These are phyloP conservation scores for Tonatia bakeri DNA, from an alignment of 2,113 vertebrate species.

Conservation along the genomic window DNA sequence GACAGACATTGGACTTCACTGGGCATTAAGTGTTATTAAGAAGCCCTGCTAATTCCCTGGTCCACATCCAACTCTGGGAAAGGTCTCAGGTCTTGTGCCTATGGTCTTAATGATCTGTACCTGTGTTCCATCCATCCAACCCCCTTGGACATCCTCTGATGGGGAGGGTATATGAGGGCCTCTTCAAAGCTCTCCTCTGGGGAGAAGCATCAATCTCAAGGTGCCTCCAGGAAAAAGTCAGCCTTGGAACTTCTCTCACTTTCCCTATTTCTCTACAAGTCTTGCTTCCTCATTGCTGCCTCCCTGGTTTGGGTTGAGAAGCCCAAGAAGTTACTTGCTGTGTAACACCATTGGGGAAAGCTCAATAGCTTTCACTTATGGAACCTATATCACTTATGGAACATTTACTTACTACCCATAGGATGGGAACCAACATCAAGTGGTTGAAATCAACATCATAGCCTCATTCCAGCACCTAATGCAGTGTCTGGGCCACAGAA, in stretches of 20 bases:
- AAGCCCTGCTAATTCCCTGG: slow-evolving; percentile 8
- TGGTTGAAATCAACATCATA: not conserved
- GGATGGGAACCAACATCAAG: not conserved
- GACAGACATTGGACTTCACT: not conserved
- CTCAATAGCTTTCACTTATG: not conserved
- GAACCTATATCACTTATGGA: not conserved
- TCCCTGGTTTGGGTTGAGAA: not conserved
- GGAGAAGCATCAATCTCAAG: not conserved
- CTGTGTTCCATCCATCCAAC: not conserved
- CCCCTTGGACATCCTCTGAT: not conserved
- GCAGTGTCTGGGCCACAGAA: not conserved
- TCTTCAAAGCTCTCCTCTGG: not conserved
- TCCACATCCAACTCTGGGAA: not conserved
- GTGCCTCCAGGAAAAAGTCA: not conserved
- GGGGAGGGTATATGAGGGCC: accelerated
- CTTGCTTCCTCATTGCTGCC: not conserved
- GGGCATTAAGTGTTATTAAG: not conserved
- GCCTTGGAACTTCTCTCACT: not conserved
- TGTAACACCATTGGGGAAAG: not conserved
- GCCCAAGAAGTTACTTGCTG: not conserved
- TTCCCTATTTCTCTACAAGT: not conserved
- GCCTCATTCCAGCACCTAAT: not conserved
- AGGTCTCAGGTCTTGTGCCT: not conserved
- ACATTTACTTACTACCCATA: not conserved
- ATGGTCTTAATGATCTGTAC: not conserved